Evolutionary conservation across 2,797 vertebrate genomes (phyloP).

Genomic region (Simalia tracyae): DNA sequence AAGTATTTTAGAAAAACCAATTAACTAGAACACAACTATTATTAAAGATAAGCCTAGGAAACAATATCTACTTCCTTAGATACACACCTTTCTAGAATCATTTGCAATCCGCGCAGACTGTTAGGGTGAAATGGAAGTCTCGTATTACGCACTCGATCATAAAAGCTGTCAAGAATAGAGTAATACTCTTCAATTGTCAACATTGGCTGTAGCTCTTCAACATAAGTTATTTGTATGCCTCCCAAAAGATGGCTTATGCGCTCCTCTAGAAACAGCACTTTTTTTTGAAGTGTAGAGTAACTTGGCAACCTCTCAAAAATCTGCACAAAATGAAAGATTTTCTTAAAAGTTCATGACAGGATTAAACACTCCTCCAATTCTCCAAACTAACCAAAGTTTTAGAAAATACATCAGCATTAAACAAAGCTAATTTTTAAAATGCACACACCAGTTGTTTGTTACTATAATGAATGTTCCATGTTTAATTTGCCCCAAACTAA

Average conservation of each 20-base stretch:
- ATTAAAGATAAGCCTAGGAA: not conserved
- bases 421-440: not conserved
- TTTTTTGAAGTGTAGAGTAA: conserved; percentile 83
- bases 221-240: conserved; percentile 83
- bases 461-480: not conserved
- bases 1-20: not conserved
- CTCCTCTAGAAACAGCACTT: conserved; percentile 84
- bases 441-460: not conserved
- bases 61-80: not conserved
- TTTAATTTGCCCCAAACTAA: not conserved
- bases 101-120: conserved; percentile 86
- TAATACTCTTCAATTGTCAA: conserved; percentile 87
- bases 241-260: conserved; percentile 87
- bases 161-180: conserved; percentile 80
- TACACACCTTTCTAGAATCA: conserved; percentile 85
- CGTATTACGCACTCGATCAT: conserved; percentile 76
- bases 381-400: not conserved
- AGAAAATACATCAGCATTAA: not conserved
- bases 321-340: conserved; percentile 68
- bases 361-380: not conserved
- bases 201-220: conserved; percentile 83
- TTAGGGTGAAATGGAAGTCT: conserved; percentile 82
- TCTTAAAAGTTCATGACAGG: not conserved
- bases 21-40: not conserved
- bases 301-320: conserved; percentile 86